A percentile compares a stretch with the other conserved stretches of the same genome.
Evolutionary conservation across 2,113 vertebrate genomes (phyloP).

Genomic region (Tautogolabrus adspersus): DNA sequence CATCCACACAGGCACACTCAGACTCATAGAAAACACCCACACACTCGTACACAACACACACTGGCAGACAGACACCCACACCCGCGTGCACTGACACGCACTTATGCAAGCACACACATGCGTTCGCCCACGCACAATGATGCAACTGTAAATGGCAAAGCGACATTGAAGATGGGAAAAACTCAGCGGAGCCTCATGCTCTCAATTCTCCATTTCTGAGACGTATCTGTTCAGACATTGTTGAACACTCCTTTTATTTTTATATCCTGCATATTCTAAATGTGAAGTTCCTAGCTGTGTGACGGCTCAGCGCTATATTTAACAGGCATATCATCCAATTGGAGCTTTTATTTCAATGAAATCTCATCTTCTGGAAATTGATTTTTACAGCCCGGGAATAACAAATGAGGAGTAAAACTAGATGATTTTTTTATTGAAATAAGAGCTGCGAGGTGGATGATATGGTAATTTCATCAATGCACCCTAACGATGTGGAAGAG

Average conservation of each 20-base stretch:
- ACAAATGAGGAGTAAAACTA: slow-evolving; percentile 16
- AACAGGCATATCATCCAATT: neutral
- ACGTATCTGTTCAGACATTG: neutral
- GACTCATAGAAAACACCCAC: slow-evolving; percentile 38
- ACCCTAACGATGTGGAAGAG: slow-evolving; percentile 28
- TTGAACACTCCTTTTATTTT: neutral
- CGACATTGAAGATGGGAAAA: slow-evolving; percentile 45
- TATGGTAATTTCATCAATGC: slow-evolving; percentile 14
- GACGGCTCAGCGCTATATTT: neutral
- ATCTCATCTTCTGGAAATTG: slow-evolving; percentile 10
- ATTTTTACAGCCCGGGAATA: slow-evolving; percentile 3
- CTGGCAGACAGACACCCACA: slow-evolving; percentile 34
- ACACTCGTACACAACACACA: slow-evolving; percentile 1
- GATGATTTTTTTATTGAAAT: neutral
- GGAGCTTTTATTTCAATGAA: slow-evolving; percentile 15
- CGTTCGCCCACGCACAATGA: slow-evolving; percentile 49
- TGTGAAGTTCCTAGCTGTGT: neutral
- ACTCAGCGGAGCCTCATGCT: slow-evolving; percentile 17
- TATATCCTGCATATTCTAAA: neutral
- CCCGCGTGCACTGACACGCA: slow-evolving; percentile 25
- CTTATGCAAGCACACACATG: slow-evolving; percentile 43
- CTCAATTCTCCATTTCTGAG: slow-evolving; percentile 12
- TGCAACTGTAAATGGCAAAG: slow-evolving; percentile 64
- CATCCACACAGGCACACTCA: slow-evolving; percentile 8
- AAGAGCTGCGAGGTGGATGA: neutral